Percentiles rank a stretch among this genome's conserved stretches.
Conservation (phyloP, 2,888 invertebrate species). For the Zhengitettix transpicula region DNA sequence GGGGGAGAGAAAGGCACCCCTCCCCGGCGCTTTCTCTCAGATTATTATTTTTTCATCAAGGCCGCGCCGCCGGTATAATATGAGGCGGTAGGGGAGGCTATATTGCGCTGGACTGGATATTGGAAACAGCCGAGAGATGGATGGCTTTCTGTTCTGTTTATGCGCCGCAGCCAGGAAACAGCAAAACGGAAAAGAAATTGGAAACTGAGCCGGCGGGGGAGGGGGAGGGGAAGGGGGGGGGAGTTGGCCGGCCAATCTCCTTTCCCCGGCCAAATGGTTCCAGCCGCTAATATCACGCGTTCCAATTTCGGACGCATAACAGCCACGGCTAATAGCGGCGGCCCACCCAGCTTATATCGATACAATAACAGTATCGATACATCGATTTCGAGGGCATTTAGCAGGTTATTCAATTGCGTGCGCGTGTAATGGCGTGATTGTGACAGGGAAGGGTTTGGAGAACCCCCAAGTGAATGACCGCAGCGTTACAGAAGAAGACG, state of each 20-base stretch:
- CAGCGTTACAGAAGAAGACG: too few relatives aligned
- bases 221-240: neutral
- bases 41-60: slow-evolving; percentile 29
- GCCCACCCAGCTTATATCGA: neutral
- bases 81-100: neutral
- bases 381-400: slow-evolving; percentile 2
- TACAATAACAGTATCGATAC: slow-evolving; percentile 6
- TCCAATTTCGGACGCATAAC: slow-evolving; percentile 6
- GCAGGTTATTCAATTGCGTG: neutral
- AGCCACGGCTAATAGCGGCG: neutral
- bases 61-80: slow-evolving; percentile 2
- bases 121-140: slow-evolving; percentile 7
- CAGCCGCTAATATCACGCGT: neutral
- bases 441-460: neutral
- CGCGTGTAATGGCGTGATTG: neutral
- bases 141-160: slow-evolving; percentile 10
- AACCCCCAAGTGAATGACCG: too few relatives aligned
- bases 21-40: slow-evolving; percentile 20
- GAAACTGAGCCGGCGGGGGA: slow-evolving; percentile 10
- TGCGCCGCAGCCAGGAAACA: slow-evolving; percentile 8
- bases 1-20: neutral
- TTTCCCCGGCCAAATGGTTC: slow-evolving; percentile 6
- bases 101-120: slow-evolving; percentile 2
- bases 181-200: slow-evolving; percentile 13
- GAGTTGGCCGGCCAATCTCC: neutral